Conservation (phyloP, 2,113 vertebrate species). For the Camelus dromedarius region DNA sequence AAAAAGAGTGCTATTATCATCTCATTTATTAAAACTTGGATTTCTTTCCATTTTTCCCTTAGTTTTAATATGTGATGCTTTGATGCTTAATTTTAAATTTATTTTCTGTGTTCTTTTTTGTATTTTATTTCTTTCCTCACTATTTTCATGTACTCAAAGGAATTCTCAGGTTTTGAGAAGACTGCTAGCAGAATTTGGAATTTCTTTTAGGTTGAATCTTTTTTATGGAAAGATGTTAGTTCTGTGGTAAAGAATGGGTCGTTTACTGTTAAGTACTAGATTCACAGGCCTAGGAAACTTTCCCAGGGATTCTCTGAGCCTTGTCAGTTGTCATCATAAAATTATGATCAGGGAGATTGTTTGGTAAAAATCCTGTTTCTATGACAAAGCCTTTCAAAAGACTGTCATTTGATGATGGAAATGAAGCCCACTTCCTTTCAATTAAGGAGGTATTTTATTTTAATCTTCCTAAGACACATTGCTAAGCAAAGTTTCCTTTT, state of each 20-base stretch:
- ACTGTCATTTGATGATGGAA: conserved; percentile 70
- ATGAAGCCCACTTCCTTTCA: conserved; percentile 72
- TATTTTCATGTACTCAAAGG: conserved; percentile 46
- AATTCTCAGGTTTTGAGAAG: conserved; percentile 36
- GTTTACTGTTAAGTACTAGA: conserved; percentile 49
- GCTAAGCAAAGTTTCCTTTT: conserved; percentile 70
- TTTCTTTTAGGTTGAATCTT: conserved; percentile 59
- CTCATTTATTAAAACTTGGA: conserved; percentile 56
- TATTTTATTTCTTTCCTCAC: conserved; percentile 17
- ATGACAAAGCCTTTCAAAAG: conserved; percentile 76
- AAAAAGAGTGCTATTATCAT: background rate
- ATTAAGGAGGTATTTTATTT: conserved; percentile 67
- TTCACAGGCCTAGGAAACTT: conserved; percentile 41
- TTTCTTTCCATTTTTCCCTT: background rate
- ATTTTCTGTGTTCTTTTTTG: conserved; percentile 3
- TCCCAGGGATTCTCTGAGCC: conserved; percentile 62
- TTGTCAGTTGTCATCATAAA: conserved; percentile 69
- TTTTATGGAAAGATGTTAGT: conserved; percentile 61
- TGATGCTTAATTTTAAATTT: conserved; percentile 58
- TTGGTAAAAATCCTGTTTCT: conserved; percentile 79
- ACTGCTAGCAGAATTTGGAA: conserved; percentile 1
- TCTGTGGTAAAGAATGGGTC: background rate
- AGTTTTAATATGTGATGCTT: conserved; percentile 24
- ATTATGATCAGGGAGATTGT: conserved; percentile 67
- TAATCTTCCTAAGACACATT: conserved; percentile 69